phyloP scores from a whole-genome alignment of 2,888 invertebrate genomes.

The Acrobasis consociella region DNA sequence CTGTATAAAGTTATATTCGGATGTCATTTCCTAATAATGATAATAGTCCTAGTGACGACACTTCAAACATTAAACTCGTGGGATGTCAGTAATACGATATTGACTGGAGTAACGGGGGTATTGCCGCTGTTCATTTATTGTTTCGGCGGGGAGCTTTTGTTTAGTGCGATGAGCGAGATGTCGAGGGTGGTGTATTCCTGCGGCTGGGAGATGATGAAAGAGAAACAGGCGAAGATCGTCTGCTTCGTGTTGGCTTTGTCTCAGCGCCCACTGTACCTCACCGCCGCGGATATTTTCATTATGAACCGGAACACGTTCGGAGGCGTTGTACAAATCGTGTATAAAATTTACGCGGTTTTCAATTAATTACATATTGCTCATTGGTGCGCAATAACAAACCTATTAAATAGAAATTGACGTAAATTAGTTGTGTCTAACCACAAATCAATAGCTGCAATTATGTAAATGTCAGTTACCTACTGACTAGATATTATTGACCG shows the following conservation, averaged over 20 bases:
- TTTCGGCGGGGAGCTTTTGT: constrained; percentile 59
- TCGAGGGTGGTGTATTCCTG: constrained; percentile 48
- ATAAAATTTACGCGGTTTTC: constrained; percentile 63
- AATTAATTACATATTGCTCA: constrained; percentile 44
- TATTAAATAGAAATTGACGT: too few relatives aligned
- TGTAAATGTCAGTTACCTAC: too few relatives aligned
- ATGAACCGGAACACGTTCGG: constrained; percentile 63
- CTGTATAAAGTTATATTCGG: constrained; percentile 55
- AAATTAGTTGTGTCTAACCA: too few relatives aligned
- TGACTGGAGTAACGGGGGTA: constrained; percentile 54
- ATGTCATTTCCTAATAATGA: constrained; percentile 60
- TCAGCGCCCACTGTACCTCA: constrained; percentile 50
- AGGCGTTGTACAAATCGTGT: constrained; percentile 54
- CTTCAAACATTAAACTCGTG: constrained; percentile 58
- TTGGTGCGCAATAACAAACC: too few relatives aligned
- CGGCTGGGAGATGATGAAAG: constrained; percentile 58
- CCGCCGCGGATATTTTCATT: constrained; percentile 54
- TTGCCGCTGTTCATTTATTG: constrained; percentile 60
- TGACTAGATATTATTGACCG: too few relatives aligned
- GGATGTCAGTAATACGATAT: constrained; percentile 54
- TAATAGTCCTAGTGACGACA: constrained; percentile 56
- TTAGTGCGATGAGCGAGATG: constrained; percentile 50
- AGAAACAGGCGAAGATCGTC: constrained; percentile 47
- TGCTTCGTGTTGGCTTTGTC: constrained; percentile 50
- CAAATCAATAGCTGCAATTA: too few relatives aligned